These are phyloP conservation scores for Enteromius radiatus DNA, from an alignment of 2,797 vertebrate genomes.

Conservation along the genomic window DNA sequence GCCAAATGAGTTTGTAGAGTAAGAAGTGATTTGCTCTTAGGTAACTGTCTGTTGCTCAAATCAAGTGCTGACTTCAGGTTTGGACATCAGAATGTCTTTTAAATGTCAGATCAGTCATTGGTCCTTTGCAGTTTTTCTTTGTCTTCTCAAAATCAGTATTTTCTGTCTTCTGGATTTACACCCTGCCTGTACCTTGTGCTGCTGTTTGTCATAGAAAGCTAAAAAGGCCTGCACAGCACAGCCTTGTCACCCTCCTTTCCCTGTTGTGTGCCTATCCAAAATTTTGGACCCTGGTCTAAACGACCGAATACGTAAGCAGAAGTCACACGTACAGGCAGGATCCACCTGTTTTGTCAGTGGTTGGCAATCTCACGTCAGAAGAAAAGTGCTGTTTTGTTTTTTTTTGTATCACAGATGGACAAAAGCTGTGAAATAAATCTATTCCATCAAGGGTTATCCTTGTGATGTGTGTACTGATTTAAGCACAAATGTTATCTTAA, in stretches of 20 bases:
- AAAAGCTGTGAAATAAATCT: conserved; percentile 46
- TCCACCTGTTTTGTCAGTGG: conserved; percentile 15
- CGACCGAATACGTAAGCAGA: neutral
- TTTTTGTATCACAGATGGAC: conserved; percentile 7
- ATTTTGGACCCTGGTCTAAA: neutral
- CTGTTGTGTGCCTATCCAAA: conserved; percentile 34
- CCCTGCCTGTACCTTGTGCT: conserved; percentile 31
- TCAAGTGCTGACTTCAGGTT: conserved; percentile 1
- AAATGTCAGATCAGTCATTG: neutral
- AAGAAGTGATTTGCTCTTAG: neutral
- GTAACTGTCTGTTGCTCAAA: neutral
- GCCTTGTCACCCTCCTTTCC: neutral
- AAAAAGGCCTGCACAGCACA: conserved; percentile 3
- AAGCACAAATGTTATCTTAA: neutral
- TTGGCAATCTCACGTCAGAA: neutral
- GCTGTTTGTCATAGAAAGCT: neutral
- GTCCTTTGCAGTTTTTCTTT: neutral
- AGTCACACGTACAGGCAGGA: neutral
- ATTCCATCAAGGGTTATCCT: neutral
- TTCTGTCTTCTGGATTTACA: conserved; percentile 14
- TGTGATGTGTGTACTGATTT: conserved; percentile 13
- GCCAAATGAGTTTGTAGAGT: neutral
- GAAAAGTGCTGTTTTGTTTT: neutral
- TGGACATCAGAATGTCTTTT: conserved; percentile 9
- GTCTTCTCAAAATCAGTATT: neutral